Conservation (phyloP, 2,113 vertebrate species). For the Eulemur macaco region DNA sequence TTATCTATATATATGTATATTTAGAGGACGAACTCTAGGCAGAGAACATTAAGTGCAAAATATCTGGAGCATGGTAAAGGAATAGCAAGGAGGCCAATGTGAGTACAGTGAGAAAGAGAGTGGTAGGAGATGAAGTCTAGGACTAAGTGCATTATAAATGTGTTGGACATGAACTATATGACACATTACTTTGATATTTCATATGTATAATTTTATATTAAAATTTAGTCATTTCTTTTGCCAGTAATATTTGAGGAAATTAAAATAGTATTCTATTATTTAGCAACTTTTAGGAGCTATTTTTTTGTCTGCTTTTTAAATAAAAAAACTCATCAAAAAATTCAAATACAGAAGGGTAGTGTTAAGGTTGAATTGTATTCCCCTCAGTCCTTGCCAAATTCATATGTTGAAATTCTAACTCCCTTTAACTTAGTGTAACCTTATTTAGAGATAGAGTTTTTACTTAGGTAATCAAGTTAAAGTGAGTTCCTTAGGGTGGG, state of each 20-base stretch:
- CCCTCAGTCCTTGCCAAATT: not conserved
- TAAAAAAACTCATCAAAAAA: not conserved
- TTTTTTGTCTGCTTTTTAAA: not conserved
- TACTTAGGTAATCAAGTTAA: not conserved
- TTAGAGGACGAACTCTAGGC: not conserved
- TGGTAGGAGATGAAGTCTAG: not conserved
- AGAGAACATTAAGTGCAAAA: not conserved
- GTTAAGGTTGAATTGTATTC: not conserved
- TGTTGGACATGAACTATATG: not conserved
- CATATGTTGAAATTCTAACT: not conserved
- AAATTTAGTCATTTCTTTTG: slow-evolving; percentile 37
- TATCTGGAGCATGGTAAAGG: not conserved
- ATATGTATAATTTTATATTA: not conserved
- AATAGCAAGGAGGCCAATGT: not conserved
- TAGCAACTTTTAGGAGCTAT: not conserved
- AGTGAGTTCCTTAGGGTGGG: not conserved
- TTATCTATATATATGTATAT: not conserved
- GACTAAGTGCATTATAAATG: not conserved
- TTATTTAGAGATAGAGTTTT: not conserved
- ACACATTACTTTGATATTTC: not conserved
- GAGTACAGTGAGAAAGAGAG: not conserved
- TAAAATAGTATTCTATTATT: slow-evolving; percentile 28
- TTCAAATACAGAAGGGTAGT: not conserved
- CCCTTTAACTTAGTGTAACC: not conserved
- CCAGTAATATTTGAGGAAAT: slow-evolving; percentile 10